A percentile compares a stretch with the other conserved stretches of the same genome.
Evolutionary conservation across 1,140 invertebrate genomes (phyloP).

Genomic region (Bombus picipes): DNA sequence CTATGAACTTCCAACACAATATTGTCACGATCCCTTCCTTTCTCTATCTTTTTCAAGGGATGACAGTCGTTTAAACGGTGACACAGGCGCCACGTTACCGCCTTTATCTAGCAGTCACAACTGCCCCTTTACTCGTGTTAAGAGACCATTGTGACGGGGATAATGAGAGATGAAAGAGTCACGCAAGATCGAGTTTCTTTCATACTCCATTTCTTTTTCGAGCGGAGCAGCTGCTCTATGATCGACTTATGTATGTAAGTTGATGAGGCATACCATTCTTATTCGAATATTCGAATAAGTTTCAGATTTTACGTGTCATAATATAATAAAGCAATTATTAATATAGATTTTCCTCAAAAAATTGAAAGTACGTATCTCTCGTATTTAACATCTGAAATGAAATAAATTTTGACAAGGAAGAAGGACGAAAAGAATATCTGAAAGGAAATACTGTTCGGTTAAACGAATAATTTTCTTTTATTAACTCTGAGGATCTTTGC

Average conservation of each 20-base stretch:
- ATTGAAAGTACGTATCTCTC: too few relatives aligned
- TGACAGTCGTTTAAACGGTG: constrained; percentile 64
- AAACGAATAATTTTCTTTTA: too few relatives aligned
- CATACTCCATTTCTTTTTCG: not conserved
- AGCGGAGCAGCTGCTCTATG: constrained; percentile 1
- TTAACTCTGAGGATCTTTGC: too few relatives aligned
- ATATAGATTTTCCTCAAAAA: not conserved
- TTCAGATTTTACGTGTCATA: not conserved
- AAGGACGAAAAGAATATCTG: too few relatives aligned
- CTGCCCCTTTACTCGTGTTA: constrained; percentile 12
- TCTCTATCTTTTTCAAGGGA: constrained; percentile 20
- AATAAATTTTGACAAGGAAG: too few relatives aligned
- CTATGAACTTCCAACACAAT: constrained; percentile 52
- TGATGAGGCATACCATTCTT: not conserved
- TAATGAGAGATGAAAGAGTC: constrained; percentile 38
- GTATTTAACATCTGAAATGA: too few relatives aligned
- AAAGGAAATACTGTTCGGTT: too few relatives aligned
- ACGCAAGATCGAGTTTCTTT: constrained; percentile 42
- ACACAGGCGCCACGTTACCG: constrained; percentile 40
- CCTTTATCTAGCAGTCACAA: constrained; percentile 9
- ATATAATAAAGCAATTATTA: not conserved
- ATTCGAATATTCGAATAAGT: not conserved
- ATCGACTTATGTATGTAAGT: not conserved
- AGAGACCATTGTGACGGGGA: constrained; percentile 48
- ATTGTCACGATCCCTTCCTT: constrained; percentile 49